Evolutionary conservation across 2,888 invertebrate species (phyloP), one percentile per base, ranked within the genome.

Genomic region (Dastarcus helophoroides): DNA sequence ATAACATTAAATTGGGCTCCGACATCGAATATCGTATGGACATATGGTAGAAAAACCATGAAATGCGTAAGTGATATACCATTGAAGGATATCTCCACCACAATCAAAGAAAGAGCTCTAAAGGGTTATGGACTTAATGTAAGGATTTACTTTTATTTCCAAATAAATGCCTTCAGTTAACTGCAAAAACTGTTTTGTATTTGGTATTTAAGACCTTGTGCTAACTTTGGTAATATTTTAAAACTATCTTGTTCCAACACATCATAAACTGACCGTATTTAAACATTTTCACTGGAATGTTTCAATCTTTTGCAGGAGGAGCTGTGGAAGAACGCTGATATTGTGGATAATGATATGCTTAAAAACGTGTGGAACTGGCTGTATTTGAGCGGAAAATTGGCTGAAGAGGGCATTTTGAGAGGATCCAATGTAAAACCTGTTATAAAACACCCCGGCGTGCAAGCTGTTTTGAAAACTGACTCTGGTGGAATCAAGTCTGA

Each of bases 321-420:
- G 37, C 62, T 84, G 39, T 75, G 76, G 60, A 78, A 79, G 53
- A 89, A 90, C 60, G 84, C 81, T 0, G 80, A 82, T 43, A 54
- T 81, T 32, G 77, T 83, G 0, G 76, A 82, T 26, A 82, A 83
- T 49, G 74, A 76, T 19, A 68, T 76, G 14, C 59, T 93, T 19
- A 73, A 76, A 44, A 80, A 76, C 36, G 68, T 91, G 9, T 94
- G 93, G 93, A 73, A 77, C 37, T 88, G 86, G 76, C 58, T 89
- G 34, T 74, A 77, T 38, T 67, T 77, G 35, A 75, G 83, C 66
- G 68, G 73, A 43, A 71, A 74, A 39, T 60, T 79, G 38, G 74
- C 79, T 17, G 75, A 80, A 50, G 78, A 79, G 39, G 75, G 76
- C 56, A 53, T 64, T 31, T 40, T 77, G 48, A 60, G 69, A 31